phyloP scores from a whole-genome alignment of 2,888 invertebrate species.

The Yponomeuta sedellus region DNA sequence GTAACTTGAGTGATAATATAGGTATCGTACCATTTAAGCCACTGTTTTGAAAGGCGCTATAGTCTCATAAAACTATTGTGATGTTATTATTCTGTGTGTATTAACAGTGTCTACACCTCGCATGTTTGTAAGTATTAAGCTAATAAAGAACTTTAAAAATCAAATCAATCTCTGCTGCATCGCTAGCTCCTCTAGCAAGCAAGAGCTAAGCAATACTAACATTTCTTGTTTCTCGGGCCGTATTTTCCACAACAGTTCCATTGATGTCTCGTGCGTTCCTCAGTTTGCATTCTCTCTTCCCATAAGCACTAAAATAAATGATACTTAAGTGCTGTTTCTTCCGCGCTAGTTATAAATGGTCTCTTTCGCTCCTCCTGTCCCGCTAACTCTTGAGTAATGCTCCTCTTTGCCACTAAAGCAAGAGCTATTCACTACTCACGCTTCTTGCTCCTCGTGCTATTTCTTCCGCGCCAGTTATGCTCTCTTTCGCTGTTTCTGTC shows the following conservation, averaged over 20 bases:
- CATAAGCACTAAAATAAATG: neutral
- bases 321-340: slow-evolving; percentile 36
- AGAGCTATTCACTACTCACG: neutral
- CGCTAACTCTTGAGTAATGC: no score
- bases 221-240: slow-evolving; percentile 27
- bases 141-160: no score
- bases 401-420: neutral
- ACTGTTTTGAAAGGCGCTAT: no score
- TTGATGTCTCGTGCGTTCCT: slow-evolving; percentile 21
- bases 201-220: neutral
- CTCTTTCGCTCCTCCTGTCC: slow-evolving; percentile 25
- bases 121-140: no score
- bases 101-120: no score
- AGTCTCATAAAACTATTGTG: no score
- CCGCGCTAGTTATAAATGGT: slow-evolving; percentile 23
- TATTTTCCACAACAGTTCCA: slow-evolving; percentile 39
- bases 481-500: neutral
- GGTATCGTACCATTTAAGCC: no score
- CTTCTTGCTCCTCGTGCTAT: neutral
- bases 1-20: no score
- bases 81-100: no score
- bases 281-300: no score
- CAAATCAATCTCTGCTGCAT: no score
- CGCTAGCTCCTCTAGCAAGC: no score
- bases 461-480: neutral